phyloP scores from a whole-genome alignment of 2,113 vertebrate species.

The Okapia johnstoni region DNA sequence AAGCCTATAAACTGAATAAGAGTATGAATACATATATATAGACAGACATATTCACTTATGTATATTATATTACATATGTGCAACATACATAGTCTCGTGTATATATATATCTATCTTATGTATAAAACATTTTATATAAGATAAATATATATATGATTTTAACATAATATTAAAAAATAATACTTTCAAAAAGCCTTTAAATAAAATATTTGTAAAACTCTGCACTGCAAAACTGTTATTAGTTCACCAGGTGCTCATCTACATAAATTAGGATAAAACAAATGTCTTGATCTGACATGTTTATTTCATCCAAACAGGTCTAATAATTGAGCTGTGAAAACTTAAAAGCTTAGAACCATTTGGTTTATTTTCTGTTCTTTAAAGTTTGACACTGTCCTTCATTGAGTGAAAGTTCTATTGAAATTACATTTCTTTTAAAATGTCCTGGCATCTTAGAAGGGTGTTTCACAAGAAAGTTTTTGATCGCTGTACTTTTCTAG shows the following conservation, averaged over 20 bases:
- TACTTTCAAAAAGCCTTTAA: not conserved
- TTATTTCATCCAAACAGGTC: slow-evolving; percentile 60
- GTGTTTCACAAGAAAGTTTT: not conserved
- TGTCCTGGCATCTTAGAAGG: not conserved
- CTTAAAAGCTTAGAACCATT: slow-evolving; percentile 32
- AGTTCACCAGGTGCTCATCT: slow-evolving; percentile 66
- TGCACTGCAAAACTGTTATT: slow-evolving; percentile 44
- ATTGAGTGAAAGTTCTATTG: slow-evolving; percentile 16
- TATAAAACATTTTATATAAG: not conserved
- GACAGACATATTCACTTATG: not conserved
- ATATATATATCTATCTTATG: not conserved
- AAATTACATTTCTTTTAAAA: slow-evolving; percentile 49
- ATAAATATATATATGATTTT: not conserved
- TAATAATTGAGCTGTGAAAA: slow-evolving; percentile 58
- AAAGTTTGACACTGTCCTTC: slow-evolving; percentile 9
- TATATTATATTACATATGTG: not conserved
- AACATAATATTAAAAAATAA: slow-evolving; percentile 1
- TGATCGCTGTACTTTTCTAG: not conserved
- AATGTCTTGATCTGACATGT: slow-evolving; percentile 70
- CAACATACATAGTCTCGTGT: too few relatives aligned
- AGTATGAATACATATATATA: not conserved
- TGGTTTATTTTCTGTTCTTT: slow-evolving; percentile 43
- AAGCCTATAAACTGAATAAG: not conserved
- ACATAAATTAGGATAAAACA: slow-evolving; percentile 65
- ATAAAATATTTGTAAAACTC: slow-evolving; percentile 49